Percentiles rank a stretch among this genome's conserved stretches.
Conservation (phyloP, 1,140 invertebrate genomes). For the Sitophilus oryzae region DNA sequence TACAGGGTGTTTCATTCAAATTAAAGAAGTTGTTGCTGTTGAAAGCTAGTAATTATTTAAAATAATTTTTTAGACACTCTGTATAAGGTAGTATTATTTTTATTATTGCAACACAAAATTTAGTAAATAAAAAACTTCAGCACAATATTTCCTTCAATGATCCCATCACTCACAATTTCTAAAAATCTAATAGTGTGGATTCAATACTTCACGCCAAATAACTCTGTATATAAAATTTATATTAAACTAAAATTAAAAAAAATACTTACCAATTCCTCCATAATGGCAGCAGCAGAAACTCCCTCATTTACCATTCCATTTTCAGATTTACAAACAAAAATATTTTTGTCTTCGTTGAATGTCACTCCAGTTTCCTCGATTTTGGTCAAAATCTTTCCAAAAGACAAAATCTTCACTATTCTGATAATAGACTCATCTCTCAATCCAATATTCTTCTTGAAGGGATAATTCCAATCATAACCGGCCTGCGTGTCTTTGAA, state of each 20-base stretch:
- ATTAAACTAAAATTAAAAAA: background rate
- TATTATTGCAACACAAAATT: too few relatives aligned
- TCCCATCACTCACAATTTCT: too few relatives aligned
- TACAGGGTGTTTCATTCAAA: too few relatives aligned
- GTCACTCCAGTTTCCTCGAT: conserved; percentile 54
- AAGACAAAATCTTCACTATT: conserved; percentile 63
- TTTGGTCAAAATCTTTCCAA: conserved; percentile 62
- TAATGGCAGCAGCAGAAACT: conserved; percentile 22
- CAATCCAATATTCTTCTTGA: conserved; percentile 52
- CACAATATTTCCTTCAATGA: too few relatives aligned
- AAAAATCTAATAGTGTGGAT: too few relatives aligned
- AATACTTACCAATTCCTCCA: conserved; percentile 37
- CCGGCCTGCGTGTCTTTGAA: conserved; percentile 59
- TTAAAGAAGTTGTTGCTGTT: too few relatives aligned
- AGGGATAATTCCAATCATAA: conserved; percentile 59
- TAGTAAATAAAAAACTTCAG: too few relatives aligned
- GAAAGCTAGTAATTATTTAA: too few relatives aligned
- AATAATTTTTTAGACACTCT: too few relatives aligned
- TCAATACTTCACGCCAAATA: too few relatives aligned
- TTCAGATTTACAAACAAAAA: conserved; percentile 40
- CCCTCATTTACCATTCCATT: conserved; percentile 17
- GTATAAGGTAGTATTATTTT: too few relatives aligned
- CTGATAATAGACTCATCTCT: conserved; percentile 63
- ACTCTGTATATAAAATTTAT: background rate
- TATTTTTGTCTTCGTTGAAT: conserved; percentile 51